Evolutionary conservation across 2,797 vertebrate genomes (phyloP), one percentile per base, ranked within the genome.

Genomic region (Hypotaenidia philippensis): DNA sequence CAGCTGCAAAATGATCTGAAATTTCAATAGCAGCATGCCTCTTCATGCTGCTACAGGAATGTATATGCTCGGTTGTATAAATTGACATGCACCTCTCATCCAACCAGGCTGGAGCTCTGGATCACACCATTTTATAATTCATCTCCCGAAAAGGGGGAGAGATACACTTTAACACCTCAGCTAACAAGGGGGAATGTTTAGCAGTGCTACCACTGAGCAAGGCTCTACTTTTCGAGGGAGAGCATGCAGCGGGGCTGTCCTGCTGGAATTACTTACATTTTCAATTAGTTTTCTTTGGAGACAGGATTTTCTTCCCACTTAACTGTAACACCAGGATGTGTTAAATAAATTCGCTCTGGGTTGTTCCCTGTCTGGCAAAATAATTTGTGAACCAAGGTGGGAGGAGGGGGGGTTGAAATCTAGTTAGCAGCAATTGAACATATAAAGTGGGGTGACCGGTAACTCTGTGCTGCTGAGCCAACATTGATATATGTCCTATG

Each of bases 1-100:
- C 96, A 97, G 96, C 96, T 97, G 95, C 81, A 90, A 94, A 96
- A 92, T 38, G 94, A 95, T 94, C 92, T 94, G 96, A 90, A 96
- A 96, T 96, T 96, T 95, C 95, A 97, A 96, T 96, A 93, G 96
- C 95, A 94, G 92, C 87, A 64, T 89, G 95, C 75, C 88, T 96
- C 95, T 95, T 96, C 89, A 89, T 41, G 95, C 95, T 97, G 94
- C 72, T 89, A 50, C 93, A 81, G 84, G 85, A 95, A 91, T 22
- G 68, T 93, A 88, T 90, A 83, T 56, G 59, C 65, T 95, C 69
- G 0, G 45, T 63, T 75, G 74, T 87, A 36, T 83, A 64, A 91
- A 95, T 91, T 52, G 75, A 77, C 81, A 6, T 29, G 88, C 69
- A 70, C 92, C 89, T 93, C 92, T 92, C 84, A 84, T 89, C 96